Evolutionary conservation across 2,797 vertebrate species (phyloP).

Genomic region (Myiotriccus ornatus): DNA sequence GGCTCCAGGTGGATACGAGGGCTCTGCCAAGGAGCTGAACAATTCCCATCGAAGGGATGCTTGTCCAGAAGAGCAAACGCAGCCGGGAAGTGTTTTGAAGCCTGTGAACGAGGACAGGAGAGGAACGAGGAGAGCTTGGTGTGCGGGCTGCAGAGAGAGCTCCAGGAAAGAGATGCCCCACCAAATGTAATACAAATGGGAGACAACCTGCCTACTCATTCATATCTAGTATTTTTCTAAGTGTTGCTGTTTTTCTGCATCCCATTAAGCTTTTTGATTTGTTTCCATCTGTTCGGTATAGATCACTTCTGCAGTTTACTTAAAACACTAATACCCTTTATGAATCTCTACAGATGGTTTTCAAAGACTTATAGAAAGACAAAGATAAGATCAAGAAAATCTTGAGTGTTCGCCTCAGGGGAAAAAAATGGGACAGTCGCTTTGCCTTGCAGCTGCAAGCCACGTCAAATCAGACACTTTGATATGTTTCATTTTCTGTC

Average conservation of each 20-base stretch:
- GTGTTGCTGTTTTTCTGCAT: constrained; percentile 63
- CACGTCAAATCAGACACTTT: constrained; percentile 65
- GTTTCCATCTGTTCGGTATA: constrained; percentile 70
- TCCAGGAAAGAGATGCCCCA: not conserved
- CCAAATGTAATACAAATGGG: not conserved
- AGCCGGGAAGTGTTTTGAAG: not conserved
- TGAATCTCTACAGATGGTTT: constrained; percentile 71
- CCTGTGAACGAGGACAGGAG: not conserved
- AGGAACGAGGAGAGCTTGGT: not conserved
- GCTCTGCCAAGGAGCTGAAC: not conserved
- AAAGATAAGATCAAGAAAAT: constrained; percentile 72
- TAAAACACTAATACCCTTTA: constrained; percentile 74
- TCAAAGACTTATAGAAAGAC: constrained; percentile 71
- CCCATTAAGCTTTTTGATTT: constrained; percentile 72
- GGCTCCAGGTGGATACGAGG: not conserved
- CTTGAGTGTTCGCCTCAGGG: constrained; percentile 59
- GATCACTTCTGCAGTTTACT: constrained; percentile 72
- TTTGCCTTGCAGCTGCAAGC: constrained; percentile 67
- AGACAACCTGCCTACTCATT: constrained; percentile 51
- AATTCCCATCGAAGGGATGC: not conserved
- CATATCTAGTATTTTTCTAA: constrained; percentile 40
- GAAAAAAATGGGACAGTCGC: constrained; percentile 57
- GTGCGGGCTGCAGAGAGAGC: not conserved
- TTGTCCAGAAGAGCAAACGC: not conserved
- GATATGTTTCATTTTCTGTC: constrained; percentile 70